A percentile compares a stretch with the other conserved stretches of the same genome.
These are phyloP conservation scores for Paraescarpia echinospica DNA, from an alignment of 1,140 invertebrate species.

Conservation along the genomic window DNA sequence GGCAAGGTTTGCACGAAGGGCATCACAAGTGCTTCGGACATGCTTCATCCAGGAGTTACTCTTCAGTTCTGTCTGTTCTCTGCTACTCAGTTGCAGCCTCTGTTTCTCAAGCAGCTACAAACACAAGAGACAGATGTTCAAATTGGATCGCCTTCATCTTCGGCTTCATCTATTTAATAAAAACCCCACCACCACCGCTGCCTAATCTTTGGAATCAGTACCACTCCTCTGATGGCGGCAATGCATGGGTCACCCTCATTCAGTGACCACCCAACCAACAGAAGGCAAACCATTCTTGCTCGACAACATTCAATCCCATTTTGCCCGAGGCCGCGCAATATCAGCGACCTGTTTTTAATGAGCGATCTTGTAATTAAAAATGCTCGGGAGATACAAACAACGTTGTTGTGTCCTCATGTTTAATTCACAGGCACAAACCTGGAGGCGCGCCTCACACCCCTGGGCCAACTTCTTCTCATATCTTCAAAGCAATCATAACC, in stretches of 20 bases:
- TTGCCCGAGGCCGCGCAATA: not conserved
- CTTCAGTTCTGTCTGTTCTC: not conserved
- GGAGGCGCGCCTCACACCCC: not conserved
- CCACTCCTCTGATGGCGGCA: not conserved
- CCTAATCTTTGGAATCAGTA: not conserved
- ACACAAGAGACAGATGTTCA: not conserved
- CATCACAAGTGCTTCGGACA: not conserved
- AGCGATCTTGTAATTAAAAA: not conserved
- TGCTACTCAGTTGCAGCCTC: not conserved
- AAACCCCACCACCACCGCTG: not conserved
- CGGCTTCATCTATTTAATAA: not conserved
- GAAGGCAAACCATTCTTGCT: not conserved
- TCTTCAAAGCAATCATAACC: not conserved
- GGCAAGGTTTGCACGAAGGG: not conserved
- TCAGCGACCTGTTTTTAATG: not conserved
- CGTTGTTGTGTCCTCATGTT: not conserved
- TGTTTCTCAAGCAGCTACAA: not conserved
- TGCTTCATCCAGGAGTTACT: not conserved
- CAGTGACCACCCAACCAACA: not conserved
- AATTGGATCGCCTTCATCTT: not conserved
- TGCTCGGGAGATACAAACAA: not conserved
- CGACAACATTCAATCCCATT: slow-evolving; percentile 5
- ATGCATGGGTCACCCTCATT: not conserved
- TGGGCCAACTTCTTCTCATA: not conserved
- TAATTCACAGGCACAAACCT: not conserved